Evolutionary conservation across 2,113 vertebrate species (phyloP).

Genomic region (Thermophis baileyi): DNA sequence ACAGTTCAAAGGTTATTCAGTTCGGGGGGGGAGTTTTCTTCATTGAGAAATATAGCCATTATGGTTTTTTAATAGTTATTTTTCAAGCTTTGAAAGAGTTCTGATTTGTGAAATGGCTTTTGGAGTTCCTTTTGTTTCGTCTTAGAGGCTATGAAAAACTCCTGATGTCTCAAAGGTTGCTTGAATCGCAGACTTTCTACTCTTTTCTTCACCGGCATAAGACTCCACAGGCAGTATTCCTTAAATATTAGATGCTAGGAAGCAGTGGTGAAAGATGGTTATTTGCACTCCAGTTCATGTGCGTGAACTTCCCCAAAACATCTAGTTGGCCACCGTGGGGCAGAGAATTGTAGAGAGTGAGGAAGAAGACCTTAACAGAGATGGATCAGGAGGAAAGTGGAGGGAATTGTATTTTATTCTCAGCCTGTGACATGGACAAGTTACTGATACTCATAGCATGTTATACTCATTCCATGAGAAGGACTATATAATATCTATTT

Average conservation of each 20-base stretch:
- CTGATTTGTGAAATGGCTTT: neutral
- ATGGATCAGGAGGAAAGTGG: neutral
- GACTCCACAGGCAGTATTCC: neutral
- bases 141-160: neutral
- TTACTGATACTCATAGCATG: neutral
- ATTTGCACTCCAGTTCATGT: neutral
- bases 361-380: neutral
- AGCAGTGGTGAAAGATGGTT: neutral
- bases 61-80: neutral
- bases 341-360: neutral
- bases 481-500: too few species aligned
- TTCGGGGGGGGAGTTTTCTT: neutral
- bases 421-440: neutral
- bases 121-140: neutral
- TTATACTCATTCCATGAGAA: neutral
- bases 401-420: neutral
- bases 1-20: neutral
- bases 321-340: neutral
- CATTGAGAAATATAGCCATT: neutral
- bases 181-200: neutral
- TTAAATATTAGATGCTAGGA: neutral
- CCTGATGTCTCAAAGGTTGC: neutral
- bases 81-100: neutral
- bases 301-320: neutral
- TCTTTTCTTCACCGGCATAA: neutral